A percentile compares a stretch with the other conserved stretches of the same genome.
phyloP scores from a whole-genome alignment of 2,113 vertebrate genomes.

The Sebastes schlegelii region DNA sequence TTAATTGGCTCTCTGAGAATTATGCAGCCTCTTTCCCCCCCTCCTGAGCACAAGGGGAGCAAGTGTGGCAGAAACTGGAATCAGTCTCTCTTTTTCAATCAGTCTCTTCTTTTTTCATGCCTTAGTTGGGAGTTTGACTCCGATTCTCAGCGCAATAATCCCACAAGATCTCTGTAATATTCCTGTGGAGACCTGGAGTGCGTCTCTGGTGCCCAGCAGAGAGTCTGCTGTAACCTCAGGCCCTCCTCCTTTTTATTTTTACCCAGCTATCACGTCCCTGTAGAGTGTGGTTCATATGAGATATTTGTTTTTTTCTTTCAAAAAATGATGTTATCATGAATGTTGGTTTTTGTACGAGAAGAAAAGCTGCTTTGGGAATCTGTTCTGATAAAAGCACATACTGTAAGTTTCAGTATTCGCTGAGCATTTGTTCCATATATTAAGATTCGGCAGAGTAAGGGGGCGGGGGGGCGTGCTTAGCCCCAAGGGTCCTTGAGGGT shows the following conservation, averaged over 20 bases:
- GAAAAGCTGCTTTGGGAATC: background rate
- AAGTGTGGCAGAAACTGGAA: conserved; percentile 40
- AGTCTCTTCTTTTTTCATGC: too few relatives aligned
- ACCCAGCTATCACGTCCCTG: conserved; percentile 1
- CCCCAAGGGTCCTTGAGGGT: background rate
- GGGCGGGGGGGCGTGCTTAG: background rate
- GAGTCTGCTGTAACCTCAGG: conserved; percentile 29
- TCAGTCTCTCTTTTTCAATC: background rate
- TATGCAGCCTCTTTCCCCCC: conserved; percentile 11
- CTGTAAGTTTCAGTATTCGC: background rate
- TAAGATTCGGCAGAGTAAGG: background rate
- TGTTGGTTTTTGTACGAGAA: conserved; percentile 16
- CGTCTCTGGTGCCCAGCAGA: conserved; percentile 26
- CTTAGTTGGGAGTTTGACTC: conserved; percentile 11
- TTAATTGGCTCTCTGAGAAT: conserved; percentile 53
- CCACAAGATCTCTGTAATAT: conserved; percentile 38
- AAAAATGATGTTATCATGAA: background rate
- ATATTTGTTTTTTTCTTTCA: background rate
- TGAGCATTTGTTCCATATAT: background rate
- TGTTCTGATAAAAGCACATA: background rate
- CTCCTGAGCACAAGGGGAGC: conserved; percentile 13
- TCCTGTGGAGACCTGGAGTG: conserved; percentile 42
- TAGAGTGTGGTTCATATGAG: background rate
- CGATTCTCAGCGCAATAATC: conserved; percentile 22
- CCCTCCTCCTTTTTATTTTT: background rate